Evolutionary conservation across 2,888 invertebrate species (phyloP).

Genomic region (Gerosis bhagava): DNA sequence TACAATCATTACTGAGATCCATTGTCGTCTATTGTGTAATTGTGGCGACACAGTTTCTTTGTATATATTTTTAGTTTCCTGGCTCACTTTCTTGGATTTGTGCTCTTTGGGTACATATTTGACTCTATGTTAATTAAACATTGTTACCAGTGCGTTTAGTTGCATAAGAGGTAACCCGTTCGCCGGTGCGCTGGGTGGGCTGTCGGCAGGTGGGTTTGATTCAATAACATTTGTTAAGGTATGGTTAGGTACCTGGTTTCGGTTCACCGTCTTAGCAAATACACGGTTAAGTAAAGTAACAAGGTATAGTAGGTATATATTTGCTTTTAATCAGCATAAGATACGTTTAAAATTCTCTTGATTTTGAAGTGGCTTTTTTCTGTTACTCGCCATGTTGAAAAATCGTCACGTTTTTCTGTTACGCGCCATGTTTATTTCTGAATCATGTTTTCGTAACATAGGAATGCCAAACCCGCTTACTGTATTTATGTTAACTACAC

Average conservation of each 20-base stretch:
- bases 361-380: too few relatives aligned
- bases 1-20: too few relatives aligned
- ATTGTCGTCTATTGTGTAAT: neutral
- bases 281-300: slow-evolving; percentile 1
- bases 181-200: slow-evolving; percentile 17
- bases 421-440: too few relatives aligned
- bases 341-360: too few relatives aligned
- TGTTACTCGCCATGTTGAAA: too few relatives aligned
- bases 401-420: too few relatives aligned
- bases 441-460: too few relatives aligned
- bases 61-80: slow-evolving; percentile 13
- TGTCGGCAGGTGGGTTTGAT: slow-evolving; percentile 9
- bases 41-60: slow-evolving; percentile 9
- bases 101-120: slow-evolving; percentile 20
- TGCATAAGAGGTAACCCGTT: slow-evolving; percentile 20
- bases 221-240: slow-evolving; percentile 10
- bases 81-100: slow-evolving; percentile 15
- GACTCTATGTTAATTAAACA: slow-evolving; percentile 22
- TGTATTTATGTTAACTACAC: too few relatives aligned
- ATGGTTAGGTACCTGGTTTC: slow-evolving; percentile 3
- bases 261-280: slow-evolving; percentile 5
- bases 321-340: too few relatives aligned
- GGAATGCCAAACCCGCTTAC: too few relatives aligned
- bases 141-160: slow-evolving; percentile 23
- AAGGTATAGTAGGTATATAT: too few relatives aligned